Evolutionary conservation across 2,113 vertebrate genomes (phyloP), one percentile per base, ranked within the genome.

Genomic region (Mormoops blainvillei): DNA sequence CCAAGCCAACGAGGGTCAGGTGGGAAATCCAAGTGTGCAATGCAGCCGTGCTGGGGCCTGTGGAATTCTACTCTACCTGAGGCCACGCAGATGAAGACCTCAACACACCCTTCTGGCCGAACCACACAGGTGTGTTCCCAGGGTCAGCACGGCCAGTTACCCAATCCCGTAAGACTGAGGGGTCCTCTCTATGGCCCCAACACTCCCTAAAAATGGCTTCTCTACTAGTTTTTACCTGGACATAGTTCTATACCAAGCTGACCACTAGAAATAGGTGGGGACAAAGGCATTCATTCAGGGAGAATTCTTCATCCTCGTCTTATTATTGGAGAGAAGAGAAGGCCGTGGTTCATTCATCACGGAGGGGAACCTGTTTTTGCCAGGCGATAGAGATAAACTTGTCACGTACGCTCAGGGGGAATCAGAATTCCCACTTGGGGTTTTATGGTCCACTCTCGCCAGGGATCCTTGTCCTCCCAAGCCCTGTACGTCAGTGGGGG

Each of bases 111-210:
- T 6, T 22, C 26, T 19, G 9, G 31, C 50, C 52, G 56, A 14
- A 24, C 36, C 48, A 14, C 78, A 31, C 4, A 6, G 15, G 5
- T 2, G 2, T 77, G 76, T 38, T 8, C 61, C 18, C 20, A 43
- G 19, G 45, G 41, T 19, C 50, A 38, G 18, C 0, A 1, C 1
- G 43, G 2, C 2, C n/a, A 4, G 52, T 5, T 19, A 58, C 11
- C 36, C 15, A 43, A 11, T 41, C 28, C 28, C 28, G 5, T 33
- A 28, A 67, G 73, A 54, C 24, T 0, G 2, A 8, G 19, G 9
- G 5, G 15, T 24, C 14, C 3, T 77, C 38, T 77, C 61, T 2
- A 22, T 41, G 0, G 36, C 38, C 52, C 36, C 20, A 22, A 14
- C 5, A 36, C 43, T 81, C 50, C 50, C 28, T 26, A 5, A 20